A percentile compares a stretch with the other conserved stretches of the same genome.
phyloP scores from a whole-genome alignment of 2,888 invertebrate genomes.

The Halocaridina rubra region DNA sequence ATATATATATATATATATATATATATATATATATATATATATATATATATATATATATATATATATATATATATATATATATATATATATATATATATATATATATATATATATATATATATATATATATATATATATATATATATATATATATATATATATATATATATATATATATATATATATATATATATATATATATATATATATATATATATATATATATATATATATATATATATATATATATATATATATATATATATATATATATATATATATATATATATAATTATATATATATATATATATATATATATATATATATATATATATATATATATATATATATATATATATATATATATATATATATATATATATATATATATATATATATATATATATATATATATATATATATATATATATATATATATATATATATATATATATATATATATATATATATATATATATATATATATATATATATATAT shows the following conservation, averaged over 20 bases:
- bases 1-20: not conserved
- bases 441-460: not conserved
- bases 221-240: not conserved
- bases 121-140: not conserved
- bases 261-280: not conserved
- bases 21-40: not conserved
- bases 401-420: not conserved
- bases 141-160: not conserved
- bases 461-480: not conserved
- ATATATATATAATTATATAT: not conserved
- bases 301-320: not conserved
- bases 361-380: not conserved
- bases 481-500: not conserved
- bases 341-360: not conserved
- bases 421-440: not conserved
- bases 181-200: not conserved
- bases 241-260: not conserved
- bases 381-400: not conserved
- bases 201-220: not conserved
- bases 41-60: not conserved
- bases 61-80: not conserved
- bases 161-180: not conserved
- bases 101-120: not conserved
- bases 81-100: not conserved
- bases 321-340: not conserved